Evolutionary conservation across 2,888 invertebrate genomes (phyloP).

Genomic region (Glaucopsyche alexis): DNA sequence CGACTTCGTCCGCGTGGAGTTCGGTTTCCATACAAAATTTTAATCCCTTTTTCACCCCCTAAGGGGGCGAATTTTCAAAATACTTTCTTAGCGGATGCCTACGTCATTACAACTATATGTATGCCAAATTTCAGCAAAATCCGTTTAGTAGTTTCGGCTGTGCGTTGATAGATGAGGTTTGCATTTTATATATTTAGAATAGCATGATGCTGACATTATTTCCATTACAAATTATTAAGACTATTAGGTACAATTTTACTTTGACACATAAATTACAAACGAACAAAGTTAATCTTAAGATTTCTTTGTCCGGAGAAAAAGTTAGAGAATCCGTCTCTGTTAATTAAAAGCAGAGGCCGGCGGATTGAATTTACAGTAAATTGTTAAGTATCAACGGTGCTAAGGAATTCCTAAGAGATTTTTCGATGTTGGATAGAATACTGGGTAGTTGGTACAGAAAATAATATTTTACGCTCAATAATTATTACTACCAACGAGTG

Average conservation of each 20-base stretch:
- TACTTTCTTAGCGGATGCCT: no score
- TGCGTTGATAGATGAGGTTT: no score
- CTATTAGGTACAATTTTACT: constrained; percentile 6
- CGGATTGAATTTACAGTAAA: constrained; percentile 26
- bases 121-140: no score
- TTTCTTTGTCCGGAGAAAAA: constrained; percentile 25
- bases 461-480: background rate
- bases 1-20: no score
- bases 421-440: background rate
- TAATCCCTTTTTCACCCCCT: no score
- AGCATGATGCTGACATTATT: background rate
- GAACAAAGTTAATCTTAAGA: constrained; percentile 26
- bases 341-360: constrained; percentile 24
- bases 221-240: constrained; percentile 8
- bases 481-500: background rate
- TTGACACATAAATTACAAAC: constrained; percentile 27
- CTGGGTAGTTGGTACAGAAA: background rate
- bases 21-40: no score
- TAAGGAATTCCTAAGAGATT: background rate
- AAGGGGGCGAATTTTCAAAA: no score
- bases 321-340: constrained; percentile 23
- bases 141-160: no score
- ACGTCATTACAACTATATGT: no score
- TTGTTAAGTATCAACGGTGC: constrained; percentile 6
- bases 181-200: no score